These are phyloP conservation scores for Rhabditoides inermis DNA, from an alignment of 2,888 invertebrate genomes.

Conservation along the genomic window DNA sequence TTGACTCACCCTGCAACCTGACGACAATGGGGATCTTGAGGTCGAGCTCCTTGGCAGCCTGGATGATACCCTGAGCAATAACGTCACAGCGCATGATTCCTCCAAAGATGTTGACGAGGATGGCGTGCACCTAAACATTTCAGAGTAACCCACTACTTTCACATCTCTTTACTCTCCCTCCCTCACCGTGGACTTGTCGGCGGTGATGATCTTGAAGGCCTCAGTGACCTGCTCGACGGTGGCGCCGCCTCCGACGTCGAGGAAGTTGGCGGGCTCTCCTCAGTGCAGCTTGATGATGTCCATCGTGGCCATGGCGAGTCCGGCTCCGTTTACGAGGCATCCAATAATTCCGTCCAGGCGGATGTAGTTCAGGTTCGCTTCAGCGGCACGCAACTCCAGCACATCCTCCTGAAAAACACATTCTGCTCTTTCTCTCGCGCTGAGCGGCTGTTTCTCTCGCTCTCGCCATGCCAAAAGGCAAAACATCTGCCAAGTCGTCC, in stretches of 20 bases:
- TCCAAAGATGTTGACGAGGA: constrained; percentile 96
- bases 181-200: constrained; percentile 59
- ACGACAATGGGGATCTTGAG: constrained; percentile 82
- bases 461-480: no score
- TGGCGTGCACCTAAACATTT: constrained; percentile 68
- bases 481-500: no score
- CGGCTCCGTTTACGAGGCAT: constrained; percentile 91
- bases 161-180: no score
- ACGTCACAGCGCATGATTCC: constrained; percentile 97
- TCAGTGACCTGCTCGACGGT: constrained; percentile 68
- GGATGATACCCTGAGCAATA: constrained; percentile 88
- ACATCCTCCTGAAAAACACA: no score
- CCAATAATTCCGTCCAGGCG: constrained; percentile 95
- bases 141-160: no score
- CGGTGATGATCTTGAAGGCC: constrained; percentile 81
- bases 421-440: no score
- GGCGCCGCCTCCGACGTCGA: constrained; percentile 93
- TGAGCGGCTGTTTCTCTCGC: no score
- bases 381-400: constrained; percentile 83
- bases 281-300: constrained; percentile 94
- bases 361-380: constrained; percentile 87
- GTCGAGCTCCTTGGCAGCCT: constrained; percentile 73
- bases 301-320: constrained; percentile 99
- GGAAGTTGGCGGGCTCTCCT: constrained; percentile 92
- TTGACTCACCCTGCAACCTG: constrained; percentile 79